Percentiles rank a stretch among this genome's conserved stretches.
Evolutionary conservation across 1,140 invertebrate species (phyloP).

Genomic region (Streblospio benedicti): DNA sequence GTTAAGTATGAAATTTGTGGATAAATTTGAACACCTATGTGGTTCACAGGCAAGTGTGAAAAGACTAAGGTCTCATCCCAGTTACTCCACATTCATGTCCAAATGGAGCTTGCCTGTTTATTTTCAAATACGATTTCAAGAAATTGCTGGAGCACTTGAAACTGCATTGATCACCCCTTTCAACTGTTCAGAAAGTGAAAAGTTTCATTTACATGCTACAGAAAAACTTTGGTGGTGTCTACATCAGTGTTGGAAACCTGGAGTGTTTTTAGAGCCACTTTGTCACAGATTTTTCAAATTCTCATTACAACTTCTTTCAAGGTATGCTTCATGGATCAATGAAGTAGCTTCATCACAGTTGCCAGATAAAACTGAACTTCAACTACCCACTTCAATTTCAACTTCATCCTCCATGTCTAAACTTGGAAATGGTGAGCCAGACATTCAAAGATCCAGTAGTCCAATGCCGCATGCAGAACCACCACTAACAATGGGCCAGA

Average conservation of each 20-base stretch:
- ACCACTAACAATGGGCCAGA: too few species aligned
- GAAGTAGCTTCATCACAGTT: conserved; percentile 20
- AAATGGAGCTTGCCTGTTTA: conserved; percentile 92
- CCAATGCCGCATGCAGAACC: too few species aligned
- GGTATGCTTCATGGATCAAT: conserved; percentile 64
- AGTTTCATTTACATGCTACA: background rate
- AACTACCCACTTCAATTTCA: too few species aligned
- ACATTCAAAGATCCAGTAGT: too few species aligned
- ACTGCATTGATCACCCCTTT: conserved; percentile 48
- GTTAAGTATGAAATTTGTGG: conserved; percentile 70
- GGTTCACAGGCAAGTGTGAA: conserved; percentile 49
- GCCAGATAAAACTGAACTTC: too few species aligned
- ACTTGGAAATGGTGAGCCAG: too few species aligned
- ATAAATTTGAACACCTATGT: conserved; percentile 63
- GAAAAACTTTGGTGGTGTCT: conserved; percentile 47
- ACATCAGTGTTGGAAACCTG: conserved; percentile 61
- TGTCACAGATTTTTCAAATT: conserved; percentile 79
- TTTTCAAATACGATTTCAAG: conserved; percentile 83
- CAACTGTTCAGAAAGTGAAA: conserved; percentile 11
- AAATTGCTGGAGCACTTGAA: conserved; percentile 69
- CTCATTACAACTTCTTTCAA: conserved; percentile 67
- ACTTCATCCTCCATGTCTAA: too few species aligned
- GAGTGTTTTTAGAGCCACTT: conserved; percentile 64
- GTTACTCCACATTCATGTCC: conserved; percentile 58
- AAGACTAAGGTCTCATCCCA: conserved; percentile 38